Conservation (phyloP, 2,113 vertebrate genomes). For the Crotophaga sulcirostris region DNA sequence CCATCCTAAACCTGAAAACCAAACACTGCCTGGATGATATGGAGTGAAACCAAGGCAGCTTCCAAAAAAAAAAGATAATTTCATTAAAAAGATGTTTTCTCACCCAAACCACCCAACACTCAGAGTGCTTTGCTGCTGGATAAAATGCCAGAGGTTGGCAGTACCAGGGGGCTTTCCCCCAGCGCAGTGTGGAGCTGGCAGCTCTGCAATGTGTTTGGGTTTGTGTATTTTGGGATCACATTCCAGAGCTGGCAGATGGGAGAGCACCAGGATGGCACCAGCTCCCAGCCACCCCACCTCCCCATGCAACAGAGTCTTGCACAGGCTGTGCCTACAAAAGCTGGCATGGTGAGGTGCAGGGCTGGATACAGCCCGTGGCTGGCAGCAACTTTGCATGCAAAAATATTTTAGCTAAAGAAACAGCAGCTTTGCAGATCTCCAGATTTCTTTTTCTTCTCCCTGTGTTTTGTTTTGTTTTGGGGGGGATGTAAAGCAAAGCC, state of each 20-base stretch:
- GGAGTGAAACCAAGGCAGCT: background rate
- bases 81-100: background rate
- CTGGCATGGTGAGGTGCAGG: fast-evolving
- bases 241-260: slow-evolving; percentile 28
- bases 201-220: slow-evolving; percentile 16
- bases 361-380: fast-evolving
- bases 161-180: background rate
- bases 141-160: slow-evolving; percentile 46
- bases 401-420: background rate
- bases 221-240: slow-evolving; percentile 43
- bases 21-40: background rate
- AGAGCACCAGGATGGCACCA: background rate
- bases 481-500: background rate
- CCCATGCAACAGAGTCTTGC: background rate
- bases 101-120: background rate
- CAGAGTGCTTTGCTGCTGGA: slow-evolving; percentile 30
- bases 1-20: background rate
- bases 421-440: background rate
- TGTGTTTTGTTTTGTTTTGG: background rate
- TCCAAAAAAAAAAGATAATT: background rate
- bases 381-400: fast-evolving
- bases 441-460: background rate
- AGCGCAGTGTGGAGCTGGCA: background rate
- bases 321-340: background rate
- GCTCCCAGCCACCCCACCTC: too few relatives aligned